Conservation (phyloP, 2,888 invertebrate species). For the Lymantria monacha region DNA sequence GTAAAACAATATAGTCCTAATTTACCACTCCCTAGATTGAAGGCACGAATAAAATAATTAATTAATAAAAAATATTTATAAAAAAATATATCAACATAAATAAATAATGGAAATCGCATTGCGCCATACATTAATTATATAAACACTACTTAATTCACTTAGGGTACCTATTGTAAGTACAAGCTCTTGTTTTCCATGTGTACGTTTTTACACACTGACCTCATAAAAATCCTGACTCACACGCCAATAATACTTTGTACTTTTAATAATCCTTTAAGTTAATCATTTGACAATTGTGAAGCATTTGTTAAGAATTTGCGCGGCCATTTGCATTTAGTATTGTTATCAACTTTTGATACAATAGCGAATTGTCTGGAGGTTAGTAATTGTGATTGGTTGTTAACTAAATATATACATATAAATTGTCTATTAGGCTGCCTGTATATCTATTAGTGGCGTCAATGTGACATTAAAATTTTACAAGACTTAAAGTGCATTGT, state of each 20-base stretch:
- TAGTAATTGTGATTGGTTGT: conserved; percentile 1
- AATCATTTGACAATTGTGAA: conserved; percentile 19
- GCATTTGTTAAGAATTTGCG: conserved; percentile 13
- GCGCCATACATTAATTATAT: conserved; percentile 10
- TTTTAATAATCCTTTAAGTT: conserved; percentile 16
- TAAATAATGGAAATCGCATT: conserved; percentile 6
- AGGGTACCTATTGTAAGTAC: neutral
- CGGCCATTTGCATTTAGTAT: conserved; percentile 23
- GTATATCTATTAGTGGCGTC: neutral
- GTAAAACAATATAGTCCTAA: no score
- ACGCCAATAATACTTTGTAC: conserved; percentile 7
- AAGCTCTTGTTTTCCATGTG: conserved; percentile 4
- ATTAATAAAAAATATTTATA: no score
- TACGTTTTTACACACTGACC: conserved; percentile 14
- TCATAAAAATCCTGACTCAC: conserved; percentile 22
- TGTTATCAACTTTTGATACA: conserved; percentile 26
- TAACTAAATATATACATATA: neutral
- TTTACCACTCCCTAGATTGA: no score
- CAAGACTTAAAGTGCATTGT: no score
- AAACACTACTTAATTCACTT: conserved; percentile 2
- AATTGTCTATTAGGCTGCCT: neutral
- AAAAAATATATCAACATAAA: neutral
- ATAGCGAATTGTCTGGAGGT: conserved; percentile 27
- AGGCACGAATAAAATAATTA: no score
- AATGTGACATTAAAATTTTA: no score